Evolutionary conservation across 2,888 invertebrate genomes (phyloP), one percentile per base, ranked within the genome.

Genomic region (Lepidonotus clava): DNA sequence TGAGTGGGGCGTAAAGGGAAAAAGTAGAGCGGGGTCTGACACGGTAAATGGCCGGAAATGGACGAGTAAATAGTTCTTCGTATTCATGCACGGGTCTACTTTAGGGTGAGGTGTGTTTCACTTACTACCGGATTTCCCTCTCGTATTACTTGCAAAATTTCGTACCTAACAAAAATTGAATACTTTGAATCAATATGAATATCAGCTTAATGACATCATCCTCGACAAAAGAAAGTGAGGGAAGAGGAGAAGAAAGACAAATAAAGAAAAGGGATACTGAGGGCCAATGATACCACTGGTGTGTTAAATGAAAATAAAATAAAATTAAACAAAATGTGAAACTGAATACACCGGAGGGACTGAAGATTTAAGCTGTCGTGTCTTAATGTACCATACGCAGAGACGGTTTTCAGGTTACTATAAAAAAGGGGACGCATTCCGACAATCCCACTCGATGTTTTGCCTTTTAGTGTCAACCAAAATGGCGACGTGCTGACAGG

Each of bases 401-500:
- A 53, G 53, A 18, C 61, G 61, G 61, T 61, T 61, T 61, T 61
- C 61, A 61, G 61, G 61, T 61, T 61, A 61, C 61, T 28, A 2
- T 28, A 61, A 61, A 61, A 56, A 56, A 61, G 28, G 1, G 61
- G 61, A 11, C 1, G 28, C 61, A 61, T 61, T 61, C 61, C 61
- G 61, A 61, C 61, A 61, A 61, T 24, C 61, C 11, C n/a, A 18
- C 4, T 28, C n/a, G 28, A 28, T 61, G 71, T 71, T 71, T 71
- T 71, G 71, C 71, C 71, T 71, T 71, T 71, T 71, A 71, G 36
- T 36, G 71, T 71, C 71, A 71, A 71, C 71, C 71, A 36, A 71
- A 18, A 36, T 71, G 71, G 36, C 71, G n/a, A n/a, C n/a, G n/a
- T 18, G 71, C 38, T 71, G 71, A 71, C 71, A 71, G n/a, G 8